Base-by-base conservation (phyloP, 1,140 invertebrate species). In the Papilio polytes region DNA sequence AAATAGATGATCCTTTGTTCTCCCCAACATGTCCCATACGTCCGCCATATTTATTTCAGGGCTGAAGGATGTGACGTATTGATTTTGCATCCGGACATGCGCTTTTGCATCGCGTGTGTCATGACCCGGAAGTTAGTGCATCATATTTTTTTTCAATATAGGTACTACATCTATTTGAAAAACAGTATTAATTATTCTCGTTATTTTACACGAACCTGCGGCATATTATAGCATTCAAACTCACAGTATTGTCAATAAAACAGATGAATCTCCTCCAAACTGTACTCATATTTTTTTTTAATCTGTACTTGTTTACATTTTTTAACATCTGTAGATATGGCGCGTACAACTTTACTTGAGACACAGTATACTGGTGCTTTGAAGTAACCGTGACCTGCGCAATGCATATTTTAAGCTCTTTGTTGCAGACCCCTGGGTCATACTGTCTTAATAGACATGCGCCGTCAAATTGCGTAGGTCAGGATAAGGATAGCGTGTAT, bases 401-500 rank as follows among this genome's bases (percentile, higher is more conserved):
- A 56, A 56, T 56, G 53, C 18, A 56, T 20, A 56, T 56, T 0
- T 18, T 18, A 18, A 18, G n/a, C 53, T n/a, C 53, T 56, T 56
- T 56, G 18, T 56, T 56, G 8, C 53, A 20, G 53, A 56, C 53
- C 53, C n/a, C 4, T 20, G 53, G 53, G 53, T 20, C 20, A 15
- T 63, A 63, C 18, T 63, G 20, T 13, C 22, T 10, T 56, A 48
- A 44, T n/a, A 20, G 73, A 48, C 44, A 2, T 74, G 41, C 73
- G 73, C 73, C 8, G 36, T 74, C 2, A 41, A 44, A 44, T 74
- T 46, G 36, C 73, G 36, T 44, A 26, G 73, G 73, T 63, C 59
- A 26, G 10, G 22, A 63, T 63, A 26, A 26, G 8, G 3, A 10
- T 13, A 63, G 22, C 59, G 26, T 26, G 59, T 63, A 26, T 13